These are phyloP conservation scores for Pseudococcus viburni DNA, from an alignment of 2,888 invertebrate genomes.

Conservation along the genomic window DNA sequence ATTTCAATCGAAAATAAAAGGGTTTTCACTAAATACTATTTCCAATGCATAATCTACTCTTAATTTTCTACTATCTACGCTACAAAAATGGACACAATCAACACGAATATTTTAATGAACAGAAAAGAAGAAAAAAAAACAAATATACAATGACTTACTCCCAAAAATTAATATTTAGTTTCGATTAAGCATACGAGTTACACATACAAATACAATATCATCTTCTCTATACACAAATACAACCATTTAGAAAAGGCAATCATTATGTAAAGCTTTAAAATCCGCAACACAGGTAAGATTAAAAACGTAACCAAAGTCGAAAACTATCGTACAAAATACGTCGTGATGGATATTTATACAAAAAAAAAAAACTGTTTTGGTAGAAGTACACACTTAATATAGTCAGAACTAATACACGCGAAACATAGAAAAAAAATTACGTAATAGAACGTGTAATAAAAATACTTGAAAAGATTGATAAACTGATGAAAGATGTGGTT, in stretches of 20 bases:
- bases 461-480: neutral
- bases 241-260: slow-evolving; percentile 40
- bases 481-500: neutral
- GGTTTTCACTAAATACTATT: too few species aligned
- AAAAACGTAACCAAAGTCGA: slow-evolving; percentile 23
- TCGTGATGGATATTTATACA: neutral
- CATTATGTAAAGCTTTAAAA: slow-evolving; percentile 50
- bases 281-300: neutral
- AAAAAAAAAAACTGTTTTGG: neutral
- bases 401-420: neutral
- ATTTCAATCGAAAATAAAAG: too few species aligned
- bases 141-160: slow-evolving; percentile 32
- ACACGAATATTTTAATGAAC: slow-evolving; percentile 28
- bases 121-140: neutral
- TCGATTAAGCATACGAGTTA: slow-evolving; percentile 3
- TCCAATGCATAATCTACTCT: too few species aligned
- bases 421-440: neutral
- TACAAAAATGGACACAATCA: neutral
- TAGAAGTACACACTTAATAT: neutral
- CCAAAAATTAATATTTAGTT: slow-evolving; percentile 16
- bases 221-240: slow-evolving; percentile 12
- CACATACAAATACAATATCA: neutral
- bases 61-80: too few species aligned
- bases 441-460: neutral
- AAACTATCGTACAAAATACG: neutral